A percentile compares a stretch with the other conserved stretches of the same genome.
These are phyloP conservation scores for Sus cebifrons DNA, from an alignment of 2,797 vertebrate genomes.

Conservation along the genomic window DNA sequence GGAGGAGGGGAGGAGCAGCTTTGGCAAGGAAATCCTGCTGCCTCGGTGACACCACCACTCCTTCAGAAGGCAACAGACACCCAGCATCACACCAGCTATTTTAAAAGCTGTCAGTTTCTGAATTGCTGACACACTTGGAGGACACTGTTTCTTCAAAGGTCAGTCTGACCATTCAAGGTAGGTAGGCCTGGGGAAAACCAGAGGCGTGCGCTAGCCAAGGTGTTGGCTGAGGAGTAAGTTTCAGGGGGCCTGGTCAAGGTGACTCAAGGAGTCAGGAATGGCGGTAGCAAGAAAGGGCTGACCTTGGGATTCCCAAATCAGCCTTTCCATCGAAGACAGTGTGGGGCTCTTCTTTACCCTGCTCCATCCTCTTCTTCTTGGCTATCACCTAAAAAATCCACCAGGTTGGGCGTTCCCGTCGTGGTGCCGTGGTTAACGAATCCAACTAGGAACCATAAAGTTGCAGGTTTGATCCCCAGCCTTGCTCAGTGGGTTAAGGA, in stretches of 20 bases:
- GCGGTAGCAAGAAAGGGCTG: background rate
- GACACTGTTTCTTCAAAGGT: constrained; percentile 74
- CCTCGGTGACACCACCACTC: background rate
- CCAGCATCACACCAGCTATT: constrained; percentile 57
- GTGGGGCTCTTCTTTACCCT: background rate
- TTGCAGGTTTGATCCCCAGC: no score
- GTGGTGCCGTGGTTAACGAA: no score
- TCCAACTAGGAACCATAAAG: no score
- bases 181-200: constrained; percentile 68
- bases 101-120: constrained; percentile 79
- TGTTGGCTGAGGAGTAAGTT: background rate
- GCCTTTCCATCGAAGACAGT: background rate
- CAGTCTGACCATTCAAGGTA: constrained; percentile 79
- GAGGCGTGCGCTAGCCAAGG: background rate
- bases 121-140: constrained; percentile 84
- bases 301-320: background rate
- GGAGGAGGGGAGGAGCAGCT: constrained; percentile 50
- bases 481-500: no score
- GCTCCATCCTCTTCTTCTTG: background rate
- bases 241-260: background rate
- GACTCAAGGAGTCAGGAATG: constrained; percentile 23
- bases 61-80: constrained; percentile 66
- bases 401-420: background rate
- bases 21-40: constrained; percentile 72
- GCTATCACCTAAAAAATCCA: background rate